phyloP scores from a whole-genome alignment of 2,113 vertebrate species.

The Chaetodon auriga region DNA sequence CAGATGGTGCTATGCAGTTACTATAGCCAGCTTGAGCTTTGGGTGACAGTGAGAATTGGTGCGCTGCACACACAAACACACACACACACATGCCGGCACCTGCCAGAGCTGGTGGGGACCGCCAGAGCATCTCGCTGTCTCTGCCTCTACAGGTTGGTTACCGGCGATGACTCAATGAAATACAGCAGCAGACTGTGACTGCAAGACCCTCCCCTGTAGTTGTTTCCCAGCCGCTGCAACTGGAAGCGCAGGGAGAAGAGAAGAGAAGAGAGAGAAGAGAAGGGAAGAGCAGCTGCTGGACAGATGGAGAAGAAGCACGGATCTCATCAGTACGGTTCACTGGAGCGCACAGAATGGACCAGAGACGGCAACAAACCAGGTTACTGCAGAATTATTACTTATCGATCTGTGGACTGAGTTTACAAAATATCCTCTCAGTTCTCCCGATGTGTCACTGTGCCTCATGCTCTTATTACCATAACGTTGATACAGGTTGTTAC shows the following conservation, averaged over 20 bases:
- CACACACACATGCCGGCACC: conserved; percentile 18
- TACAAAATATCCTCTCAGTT: neutral
- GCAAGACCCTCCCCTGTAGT: conserved; percentile 36
- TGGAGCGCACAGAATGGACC: conserved; percentile 85
- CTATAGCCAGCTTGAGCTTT: no score
- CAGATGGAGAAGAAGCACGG: conserved; percentile 83
- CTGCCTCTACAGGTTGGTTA: conserved; percentile 40
- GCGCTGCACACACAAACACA: neutral
- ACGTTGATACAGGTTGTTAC: neutral
- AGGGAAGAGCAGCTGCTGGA: conserved; percentile 12
- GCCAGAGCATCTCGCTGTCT: conserved; percentile 43
- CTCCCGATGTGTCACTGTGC: neutral
- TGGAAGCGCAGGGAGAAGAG: conserved; percentile 26
- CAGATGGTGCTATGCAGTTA: conserved; percentile 13
- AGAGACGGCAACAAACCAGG: conserved; percentile 78
- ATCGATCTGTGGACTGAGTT: neutral
- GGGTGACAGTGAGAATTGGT: neutral
- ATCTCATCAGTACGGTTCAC: conserved; percentile 84
- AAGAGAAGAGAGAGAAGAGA: neutral
- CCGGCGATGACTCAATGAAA: conserved; percentile 50
- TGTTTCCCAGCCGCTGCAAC: conserved; percentile 14
- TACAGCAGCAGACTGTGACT: conserved; percentile 12
- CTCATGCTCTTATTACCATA: neutral
- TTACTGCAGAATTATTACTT: conserved; percentile 5
- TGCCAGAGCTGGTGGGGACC: conserved; percentile 30